phyloP scores from a whole-genome alignment of 1,140 invertebrate genomes.

The Nasonia giraulti region DNA sequence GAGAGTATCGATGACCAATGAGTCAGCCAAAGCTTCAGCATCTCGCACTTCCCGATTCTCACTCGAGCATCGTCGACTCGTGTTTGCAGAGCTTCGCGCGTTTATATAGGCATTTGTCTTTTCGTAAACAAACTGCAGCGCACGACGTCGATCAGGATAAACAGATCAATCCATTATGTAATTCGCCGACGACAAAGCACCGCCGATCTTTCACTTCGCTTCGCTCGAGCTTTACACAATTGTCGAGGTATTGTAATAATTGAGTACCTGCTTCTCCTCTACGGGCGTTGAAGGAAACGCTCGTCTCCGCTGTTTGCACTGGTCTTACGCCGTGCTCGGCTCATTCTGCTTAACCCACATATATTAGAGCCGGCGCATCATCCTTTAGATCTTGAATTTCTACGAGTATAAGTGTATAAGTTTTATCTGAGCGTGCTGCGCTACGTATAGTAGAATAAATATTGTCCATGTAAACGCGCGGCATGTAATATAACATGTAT shows the following conservation, averaged over 20 bases:
- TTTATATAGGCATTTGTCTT: background rate
- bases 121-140: background rate
- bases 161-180: conserved; percentile 8
- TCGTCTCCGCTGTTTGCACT: background rate
- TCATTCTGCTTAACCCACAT: background rate
- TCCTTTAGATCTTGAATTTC: background rate
- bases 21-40: background rate
- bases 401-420: background rate
- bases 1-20: background rate
- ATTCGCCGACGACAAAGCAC: background rate
- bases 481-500: background rate
- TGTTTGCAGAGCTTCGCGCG: background rate
- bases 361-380: background rate
- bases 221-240: background rate
- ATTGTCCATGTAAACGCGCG: background rate
- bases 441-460: background rate
- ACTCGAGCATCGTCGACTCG: background rate
- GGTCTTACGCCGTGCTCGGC: too few species aligned
- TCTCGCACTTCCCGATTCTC: conserved; percentile 9
- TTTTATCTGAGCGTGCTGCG: background rate
- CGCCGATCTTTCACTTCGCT: background rate
- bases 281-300: too few species aligned
- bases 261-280: background rate
- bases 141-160: background rate
- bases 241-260: background rate